Percentiles rank a stretch among this genome's conserved stretches.
phyloP scores from a whole-genome alignment of 2,888 invertebrate species.

The Cryptosula pallasiana region DNA sequence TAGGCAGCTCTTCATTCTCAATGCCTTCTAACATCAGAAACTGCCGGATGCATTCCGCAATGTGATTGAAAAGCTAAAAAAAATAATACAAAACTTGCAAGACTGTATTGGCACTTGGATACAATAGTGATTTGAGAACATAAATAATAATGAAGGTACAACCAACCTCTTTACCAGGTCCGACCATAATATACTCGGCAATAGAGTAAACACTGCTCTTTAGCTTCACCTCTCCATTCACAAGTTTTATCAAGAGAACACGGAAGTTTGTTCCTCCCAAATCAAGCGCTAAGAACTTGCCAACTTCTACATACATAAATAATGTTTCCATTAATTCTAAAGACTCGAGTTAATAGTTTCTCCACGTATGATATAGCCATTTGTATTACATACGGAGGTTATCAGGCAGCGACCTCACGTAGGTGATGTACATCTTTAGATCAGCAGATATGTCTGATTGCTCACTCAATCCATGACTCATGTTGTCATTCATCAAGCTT shows the following conservation, averaged over 20 bases:
- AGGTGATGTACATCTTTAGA: slow-evolving; percentile 91
- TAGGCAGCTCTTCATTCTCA: slow-evolving; percentile 67
- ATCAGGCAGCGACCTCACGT: slow-evolving; percentile 89
- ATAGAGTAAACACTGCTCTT: slow-evolving; percentile 25
- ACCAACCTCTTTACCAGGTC: slow-evolving; percentile 28
- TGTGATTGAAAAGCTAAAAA: slow-evolving; percentile 28
- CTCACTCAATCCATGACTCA: slow-evolving; percentile 73
- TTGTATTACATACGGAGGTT: too few species aligned
- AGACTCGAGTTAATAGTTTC: too few species aligned
- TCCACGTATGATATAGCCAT: too few species aligned
- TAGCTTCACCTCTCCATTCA: slow-evolving; percentile 19
- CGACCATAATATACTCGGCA: slow-evolving; percentile 27
- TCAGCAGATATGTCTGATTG: slow-evolving; percentile 70
- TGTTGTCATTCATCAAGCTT: slow-evolving; percentile 68
- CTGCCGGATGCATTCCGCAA: slow-evolving; percentile 28
- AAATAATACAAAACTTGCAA: too few species aligned
- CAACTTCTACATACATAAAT: slow-evolving; percentile 26
- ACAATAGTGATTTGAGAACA: too few species aligned
- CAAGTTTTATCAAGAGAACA: slow-evolving; percentile 29
- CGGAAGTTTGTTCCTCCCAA: slow-evolving; percentile 33
- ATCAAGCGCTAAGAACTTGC: slow-evolving; percentile 31
- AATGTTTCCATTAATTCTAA: too few species aligned
- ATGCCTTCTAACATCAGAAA: slow-evolving; percentile 25
- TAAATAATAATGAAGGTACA: too few species aligned
- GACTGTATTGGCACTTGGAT: too few species aligned